Conservation (phyloP, 2,888 invertebrate species). For the Phengaris alcon region DNA sequence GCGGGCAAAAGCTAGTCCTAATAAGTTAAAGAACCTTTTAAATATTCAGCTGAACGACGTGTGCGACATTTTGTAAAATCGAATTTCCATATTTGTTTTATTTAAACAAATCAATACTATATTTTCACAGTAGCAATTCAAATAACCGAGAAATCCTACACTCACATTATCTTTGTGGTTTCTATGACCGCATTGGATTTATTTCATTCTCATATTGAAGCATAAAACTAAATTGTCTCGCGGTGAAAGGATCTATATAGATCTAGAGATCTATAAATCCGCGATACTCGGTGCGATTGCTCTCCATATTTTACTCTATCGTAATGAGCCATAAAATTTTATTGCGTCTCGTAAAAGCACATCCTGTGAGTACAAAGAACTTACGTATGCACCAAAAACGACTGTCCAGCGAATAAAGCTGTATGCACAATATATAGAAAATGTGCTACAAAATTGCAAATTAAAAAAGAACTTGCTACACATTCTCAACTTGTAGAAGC, state of each 20-base stretch:
- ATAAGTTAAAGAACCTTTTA: too few species aligned
- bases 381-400: constrained; percentile 35
- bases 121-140: constrained; percentile 10
- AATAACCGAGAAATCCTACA: constrained; percentile 7
- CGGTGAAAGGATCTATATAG: constrained; percentile 26
- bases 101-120: neutral
- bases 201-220: constrained; percentile 47
- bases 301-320: constrained; percentile 62
- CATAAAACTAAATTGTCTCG: constrained; percentile 36
- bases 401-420: constrained; percentile 1
- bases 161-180: constrained; percentile 43
- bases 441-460: neutral
- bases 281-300: constrained; percentile 50
- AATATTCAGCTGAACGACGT: too few species aligned
- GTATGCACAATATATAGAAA: neutral
- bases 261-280: constrained; percentile 1
- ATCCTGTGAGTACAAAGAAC: constrained; percentile 52
- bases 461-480: neutral
- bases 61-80: too few species aligned
- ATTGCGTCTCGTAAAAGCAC: constrained; percentile 60
- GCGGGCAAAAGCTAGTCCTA: too few species aligned
- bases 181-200: constrained; percentile 59
- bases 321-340: constrained; percentile 69
- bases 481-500: neutral
- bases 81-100: neutral